Evolutionary conservation across 2,797 vertebrate genomes (phyloP).

Genomic region (Eremophila alpestris): DNA sequence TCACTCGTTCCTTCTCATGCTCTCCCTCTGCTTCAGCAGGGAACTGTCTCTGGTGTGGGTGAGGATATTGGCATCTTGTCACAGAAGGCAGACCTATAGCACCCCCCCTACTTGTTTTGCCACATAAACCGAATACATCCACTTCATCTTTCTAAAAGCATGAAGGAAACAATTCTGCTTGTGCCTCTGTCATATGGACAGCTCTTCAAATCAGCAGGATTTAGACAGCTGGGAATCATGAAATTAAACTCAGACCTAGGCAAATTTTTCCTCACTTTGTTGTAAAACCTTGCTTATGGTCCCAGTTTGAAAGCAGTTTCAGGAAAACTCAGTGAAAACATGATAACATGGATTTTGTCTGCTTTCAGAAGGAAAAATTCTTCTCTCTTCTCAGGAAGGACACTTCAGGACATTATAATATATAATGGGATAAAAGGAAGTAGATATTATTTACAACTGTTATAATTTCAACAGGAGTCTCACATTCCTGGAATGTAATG

Average conservation of each 20-base stretch:
- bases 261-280: neutral
- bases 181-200: neutral
- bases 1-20: neutral
- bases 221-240: neutral
- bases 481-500: neutral
- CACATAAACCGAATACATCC: accelerated
- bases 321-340: neutral
- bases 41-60: accelerated
- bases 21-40: neutral
- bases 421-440: neutral
- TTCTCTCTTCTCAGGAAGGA: neutral
- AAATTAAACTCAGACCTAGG: neutral
- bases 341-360: neutral
- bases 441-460: neutral
- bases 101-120: neutral
- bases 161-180: neutral
- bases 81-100: neutral
- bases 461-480: neutral
- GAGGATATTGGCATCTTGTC: neutral
- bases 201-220: neutral
- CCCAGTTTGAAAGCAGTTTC: neutral
- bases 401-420: neutral
- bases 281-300: neutral
- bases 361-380: neutral
- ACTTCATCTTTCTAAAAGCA: neutral